Evolutionary conservation across 2,888 invertebrate species (phyloP).

Genomic region (Cosmorhoe ocellata): DNA sequence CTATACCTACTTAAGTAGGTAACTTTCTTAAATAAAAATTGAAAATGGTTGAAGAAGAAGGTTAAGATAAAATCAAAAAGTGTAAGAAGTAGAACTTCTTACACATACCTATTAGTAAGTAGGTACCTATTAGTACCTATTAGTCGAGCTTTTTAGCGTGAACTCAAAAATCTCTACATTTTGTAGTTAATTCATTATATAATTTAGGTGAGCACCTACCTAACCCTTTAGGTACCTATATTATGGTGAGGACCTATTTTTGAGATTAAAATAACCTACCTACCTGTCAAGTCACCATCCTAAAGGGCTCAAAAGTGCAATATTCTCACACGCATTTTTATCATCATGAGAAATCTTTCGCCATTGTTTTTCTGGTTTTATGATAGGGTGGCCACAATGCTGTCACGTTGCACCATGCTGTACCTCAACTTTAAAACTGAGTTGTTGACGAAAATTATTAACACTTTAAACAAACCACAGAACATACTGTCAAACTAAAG

Average conservation of each 20-base stretch:
- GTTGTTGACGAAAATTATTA: constrained; percentile 28
- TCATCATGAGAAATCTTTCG: constrained; percentile 50
- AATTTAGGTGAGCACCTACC: no score
- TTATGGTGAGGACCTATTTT: not conserved
- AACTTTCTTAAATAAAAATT: no score
- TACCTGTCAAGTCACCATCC: constrained; percentile 4
- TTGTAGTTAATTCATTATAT: no score
- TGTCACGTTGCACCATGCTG: constrained; percentile 26
- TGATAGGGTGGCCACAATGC: constrained; percentile 35
- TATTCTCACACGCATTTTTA: constrained; percentile 45
- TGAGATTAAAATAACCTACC: not conserved
- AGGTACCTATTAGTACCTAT: no score
- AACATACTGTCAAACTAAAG: constrained; percentile 11
- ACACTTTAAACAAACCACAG: constrained; percentile 15
- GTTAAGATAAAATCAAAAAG: no score
- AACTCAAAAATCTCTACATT: no score
- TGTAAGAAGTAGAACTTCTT: no score
- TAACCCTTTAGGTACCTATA: no score
- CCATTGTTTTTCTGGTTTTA: constrained; percentile 39
- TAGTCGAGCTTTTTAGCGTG: no score
- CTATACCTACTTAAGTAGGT: no score
- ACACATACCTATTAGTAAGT: no score
- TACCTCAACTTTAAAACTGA: constrained; percentile 4
- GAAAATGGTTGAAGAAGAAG: no score
- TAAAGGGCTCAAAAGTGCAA: constrained; percentile 32